Evolutionary conservation across 37 sponge, comb jelly and placozoan species (phyloP), one percentile per base, ranked within the genome.

Genomic region (Eunapius fragilis): DNA sequence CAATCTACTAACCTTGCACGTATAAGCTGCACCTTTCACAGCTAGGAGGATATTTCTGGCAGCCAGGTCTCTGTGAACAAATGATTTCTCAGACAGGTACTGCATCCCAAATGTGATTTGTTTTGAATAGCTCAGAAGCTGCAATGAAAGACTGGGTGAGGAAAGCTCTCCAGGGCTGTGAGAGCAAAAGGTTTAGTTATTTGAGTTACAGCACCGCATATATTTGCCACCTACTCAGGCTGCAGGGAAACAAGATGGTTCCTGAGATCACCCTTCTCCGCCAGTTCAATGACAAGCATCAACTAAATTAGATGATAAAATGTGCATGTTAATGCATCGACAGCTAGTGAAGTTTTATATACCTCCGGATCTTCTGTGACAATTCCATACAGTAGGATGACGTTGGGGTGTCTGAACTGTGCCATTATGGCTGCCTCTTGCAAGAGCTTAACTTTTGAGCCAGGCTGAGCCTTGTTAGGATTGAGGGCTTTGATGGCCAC

Each of bases 21-120:
- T 58, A 11, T 58, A 13, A 17, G 6, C 14, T 58, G 58, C 14
- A 19, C 58, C 58, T 58, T 83, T 31, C 9, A 32, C 71, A 23
- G 45, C 83, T 14, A 88, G 78, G 5, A 88, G 82, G 1, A 88
- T 83, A 72, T 88, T 88, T 48, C 89, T 83, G 17, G 89, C 89
- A 76, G 89, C 89, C 45, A 88, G 67, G 68, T 88, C 89, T 36
- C 89, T 28, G 38, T 88, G 89, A 25, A 88, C 82, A 67, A 88
- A 88, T 22, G 58, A 45, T 77, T 88, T 88, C 36, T 68, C 14
- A 24, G 83, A 28, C 28, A 88, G 77, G 30, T 88, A 83, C 13
- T 31, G 12, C 89, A 88, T 88, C 0, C 79, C 89, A 49, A 28
- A 36, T 37, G 84, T 79, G 5, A 88, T 88, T 24, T 83, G 37